These are phyloP conservation scores for Nephrotoma appendiculata DNA, from an alignment of 2,888 invertebrate genomes.

Conservation along the genomic window DNA sequence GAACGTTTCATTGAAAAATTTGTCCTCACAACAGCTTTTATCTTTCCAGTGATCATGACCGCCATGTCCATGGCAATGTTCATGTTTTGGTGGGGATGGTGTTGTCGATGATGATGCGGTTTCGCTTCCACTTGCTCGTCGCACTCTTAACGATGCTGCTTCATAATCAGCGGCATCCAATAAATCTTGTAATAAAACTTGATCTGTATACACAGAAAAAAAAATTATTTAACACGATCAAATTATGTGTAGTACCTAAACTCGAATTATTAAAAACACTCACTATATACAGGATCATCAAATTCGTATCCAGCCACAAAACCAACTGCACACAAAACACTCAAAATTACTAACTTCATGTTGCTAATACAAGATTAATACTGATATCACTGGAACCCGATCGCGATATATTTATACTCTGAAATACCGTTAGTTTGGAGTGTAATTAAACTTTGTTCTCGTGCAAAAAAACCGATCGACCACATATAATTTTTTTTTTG, in stretches of 20 bases:
- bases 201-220: background rate
- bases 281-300: background rate
- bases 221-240: background rate
- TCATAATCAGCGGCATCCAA: background rate
- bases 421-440: background rate
- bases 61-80: background rate
- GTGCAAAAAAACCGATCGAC: background rate
- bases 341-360: background rate
- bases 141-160: background rate
- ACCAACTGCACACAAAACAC: background rate
- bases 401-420: background rate
- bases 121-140: background rate
- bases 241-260: background rate
- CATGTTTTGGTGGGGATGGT: background rate
- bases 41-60: background rate
- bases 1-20: background rate
- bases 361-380: background rate
- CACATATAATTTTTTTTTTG: background rate
- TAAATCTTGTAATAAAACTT: background rate
- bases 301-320: background rate
- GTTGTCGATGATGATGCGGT: background rate
- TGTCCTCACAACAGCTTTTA: background rate
- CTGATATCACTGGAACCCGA: background rate
- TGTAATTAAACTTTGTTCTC: background rate
- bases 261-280: background rate